phyloP scores from a whole-genome alignment of 1,140 invertebrate genomes.

The Megathymus violae region DNA sequence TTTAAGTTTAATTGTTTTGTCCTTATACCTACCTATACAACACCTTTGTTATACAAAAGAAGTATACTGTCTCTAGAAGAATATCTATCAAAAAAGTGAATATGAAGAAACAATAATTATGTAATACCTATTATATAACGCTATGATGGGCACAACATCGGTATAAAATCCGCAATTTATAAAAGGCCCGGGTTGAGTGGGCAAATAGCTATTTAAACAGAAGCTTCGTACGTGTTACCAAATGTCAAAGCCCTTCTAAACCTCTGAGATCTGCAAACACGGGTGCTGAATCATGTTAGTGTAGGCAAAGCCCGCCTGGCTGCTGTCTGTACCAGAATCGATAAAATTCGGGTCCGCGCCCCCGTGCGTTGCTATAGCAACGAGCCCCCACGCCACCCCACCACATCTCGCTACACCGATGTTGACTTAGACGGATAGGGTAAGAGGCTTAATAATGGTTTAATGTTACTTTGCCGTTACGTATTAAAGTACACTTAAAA shows the following conservation, averaged over 20 bases:
- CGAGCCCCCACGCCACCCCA: constrained; percentile 54
- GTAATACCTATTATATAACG: neutral
- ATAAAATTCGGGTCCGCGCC: constrained; percentile 81
- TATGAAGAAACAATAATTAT: neutral
- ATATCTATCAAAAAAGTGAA: too few species aligned
- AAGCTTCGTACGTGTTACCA: constrained; percentile 54
- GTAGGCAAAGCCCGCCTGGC: constrained; percentile 70
- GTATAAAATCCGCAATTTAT: constrained; percentile 46
- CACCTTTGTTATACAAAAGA: too few species aligned
- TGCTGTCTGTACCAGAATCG: constrained; percentile 80
- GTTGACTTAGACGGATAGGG: constrained; percentile 83
- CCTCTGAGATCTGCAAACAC: constrained; percentile 77
- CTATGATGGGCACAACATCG: neutral
- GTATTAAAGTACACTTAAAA: constrained; percentile 23
- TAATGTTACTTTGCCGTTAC: constrained; percentile 70
- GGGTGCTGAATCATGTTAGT: constrained; percentile 75
- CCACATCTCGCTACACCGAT: constrained; percentile 71
- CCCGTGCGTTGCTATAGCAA: constrained; percentile 74
- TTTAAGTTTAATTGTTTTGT: too few species aligned
- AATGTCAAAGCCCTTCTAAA: constrained; percentile 77
- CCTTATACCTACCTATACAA: too few species aligned
- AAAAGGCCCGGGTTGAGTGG: constrained; percentile 35
- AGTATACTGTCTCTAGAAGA: too few species aligned
- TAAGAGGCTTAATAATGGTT: constrained; percentile 83
- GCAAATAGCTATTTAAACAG: constrained; percentile 61